These are phyloP conservation scores for Xestia xanthographa DNA, from an alignment of 2,888 invertebrate genomes.

Conservation along the genomic window DNA sequence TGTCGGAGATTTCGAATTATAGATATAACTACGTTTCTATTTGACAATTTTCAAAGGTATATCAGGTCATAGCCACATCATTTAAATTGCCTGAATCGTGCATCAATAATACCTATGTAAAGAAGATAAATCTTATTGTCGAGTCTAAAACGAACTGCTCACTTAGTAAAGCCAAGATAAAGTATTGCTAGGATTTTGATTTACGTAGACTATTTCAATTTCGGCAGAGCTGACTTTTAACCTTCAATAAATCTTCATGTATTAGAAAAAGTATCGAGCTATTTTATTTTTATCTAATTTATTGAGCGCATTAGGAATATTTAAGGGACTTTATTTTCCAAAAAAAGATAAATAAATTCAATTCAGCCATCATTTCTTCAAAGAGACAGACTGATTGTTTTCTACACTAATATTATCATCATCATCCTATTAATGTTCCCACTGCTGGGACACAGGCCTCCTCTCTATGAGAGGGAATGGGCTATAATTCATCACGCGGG, in stretches of 20 bases:
- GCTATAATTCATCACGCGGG: no score
- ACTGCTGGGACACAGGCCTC: no score
- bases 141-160: slow-evolving; percentile 45
- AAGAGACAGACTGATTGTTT: neutral
- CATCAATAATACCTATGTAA: slow-evolving; percentile 28
- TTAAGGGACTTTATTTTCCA: neutral
- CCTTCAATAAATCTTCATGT: slow-evolving; percentile 49
- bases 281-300: slow-evolving; percentile 29
- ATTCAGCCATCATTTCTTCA: neutral
- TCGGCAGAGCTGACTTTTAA: slow-evolving; percentile 42
- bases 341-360: neutral
- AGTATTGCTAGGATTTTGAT: slow-evolving; percentile 53
- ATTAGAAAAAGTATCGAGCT: slow-evolving; percentile 25
- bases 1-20: neutral
- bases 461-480: no score
- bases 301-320: neutral
- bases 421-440: no score
- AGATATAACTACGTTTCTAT: neutral
- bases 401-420: neutral
- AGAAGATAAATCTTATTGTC: slow-evolving; percentile 42
- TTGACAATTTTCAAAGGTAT: neutral
- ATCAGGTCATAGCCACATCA: neutral
- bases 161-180: slow-evolving; percentile 51
- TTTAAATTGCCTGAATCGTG: slow-evolving; percentile 20
- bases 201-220: slow-evolving; percentile 55